These are phyloP conservation scores for Rhagophthalmus giganteus DNA, from an alignment of 2,888 invertebrate genomes.

Conservation along the genomic window DNA sequence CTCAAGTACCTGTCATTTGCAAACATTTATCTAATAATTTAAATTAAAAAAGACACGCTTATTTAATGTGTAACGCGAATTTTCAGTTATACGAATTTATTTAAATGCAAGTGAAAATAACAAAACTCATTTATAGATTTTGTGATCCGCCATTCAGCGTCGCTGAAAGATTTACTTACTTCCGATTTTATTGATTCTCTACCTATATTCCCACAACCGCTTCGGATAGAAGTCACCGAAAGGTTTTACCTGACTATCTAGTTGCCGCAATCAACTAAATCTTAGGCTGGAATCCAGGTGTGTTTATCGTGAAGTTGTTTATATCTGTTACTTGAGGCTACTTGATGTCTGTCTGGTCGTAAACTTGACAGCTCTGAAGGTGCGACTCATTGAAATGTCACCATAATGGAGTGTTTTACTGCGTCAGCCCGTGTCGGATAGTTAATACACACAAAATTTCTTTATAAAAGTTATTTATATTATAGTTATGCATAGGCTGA, in stretches of 20 bases:
- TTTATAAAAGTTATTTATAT: conserved; percentile 18
- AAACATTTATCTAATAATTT: no score
- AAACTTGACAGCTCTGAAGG: conserved; percentile 55
- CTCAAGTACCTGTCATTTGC: no score
- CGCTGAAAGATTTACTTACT: conserved; percentile 1
- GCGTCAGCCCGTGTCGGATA: conserved; percentile 48
- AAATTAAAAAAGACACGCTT: no score
- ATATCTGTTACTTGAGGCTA: conserved; percentile 48
- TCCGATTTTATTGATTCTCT: not conserved
- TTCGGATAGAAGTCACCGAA: conserved; percentile 4
- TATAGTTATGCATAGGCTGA: not conserved
- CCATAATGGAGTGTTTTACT: conserved; percentile 54
- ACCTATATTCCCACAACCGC: conserved; percentile 11
- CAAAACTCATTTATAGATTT: no score
- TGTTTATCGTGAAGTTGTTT: conserved; percentile 41
- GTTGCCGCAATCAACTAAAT: conserved; percentile 18
- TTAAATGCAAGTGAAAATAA: no score
- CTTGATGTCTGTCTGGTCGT: conserved; percentile 60
- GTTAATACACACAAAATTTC: conserved; percentile 39
- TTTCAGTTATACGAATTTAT: no score
- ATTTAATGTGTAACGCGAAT: no score
- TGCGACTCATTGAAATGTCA: conserved; percentile 54
- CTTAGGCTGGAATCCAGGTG: conserved; percentile 27
- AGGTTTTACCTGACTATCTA: conserved; percentile 1
- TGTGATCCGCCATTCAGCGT: no score